Conservation (phyloP, 2,797 vertebrate species). For the Anomalospiza imberbis region DNA sequence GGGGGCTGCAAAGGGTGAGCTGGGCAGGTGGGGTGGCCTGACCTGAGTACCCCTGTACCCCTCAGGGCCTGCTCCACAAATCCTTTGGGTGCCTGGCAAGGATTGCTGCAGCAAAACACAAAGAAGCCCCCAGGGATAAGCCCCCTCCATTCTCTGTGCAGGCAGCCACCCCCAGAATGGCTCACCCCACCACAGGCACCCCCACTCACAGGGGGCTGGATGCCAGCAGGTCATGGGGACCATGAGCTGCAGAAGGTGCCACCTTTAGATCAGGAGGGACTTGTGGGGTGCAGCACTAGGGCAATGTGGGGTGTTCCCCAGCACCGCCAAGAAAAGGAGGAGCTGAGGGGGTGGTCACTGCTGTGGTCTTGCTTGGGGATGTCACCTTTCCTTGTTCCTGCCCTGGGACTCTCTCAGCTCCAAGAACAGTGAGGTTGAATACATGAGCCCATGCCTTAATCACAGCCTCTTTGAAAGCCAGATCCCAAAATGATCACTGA, state of each 20-base stretch:
- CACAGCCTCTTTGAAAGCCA: neutral
- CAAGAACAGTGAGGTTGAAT: rapidly evolving
- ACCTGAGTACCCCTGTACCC: rapidly evolving
- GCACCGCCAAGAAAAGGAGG: rapidly evolving
- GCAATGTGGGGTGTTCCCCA: neutral
- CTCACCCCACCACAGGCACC: neutral
- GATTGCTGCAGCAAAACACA: neutral
- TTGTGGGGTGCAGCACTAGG: neutral
- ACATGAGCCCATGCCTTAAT: rapidly evolving
- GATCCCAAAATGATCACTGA: neutral
- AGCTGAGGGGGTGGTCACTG: neutral
- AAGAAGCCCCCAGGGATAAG: neutral
- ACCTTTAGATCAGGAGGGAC: neutral
- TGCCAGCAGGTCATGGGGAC: neutral
- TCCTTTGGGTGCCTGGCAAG: rapidly evolving
- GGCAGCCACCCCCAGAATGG: neutral
- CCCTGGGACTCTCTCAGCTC: neutral
- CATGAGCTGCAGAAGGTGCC: neutral
- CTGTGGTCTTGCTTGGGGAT: neutral
- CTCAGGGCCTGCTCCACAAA: rapidly evolving
- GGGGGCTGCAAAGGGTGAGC: neutral
- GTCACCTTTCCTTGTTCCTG: neutral
- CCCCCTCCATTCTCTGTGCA: neutral
- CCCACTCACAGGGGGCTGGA: neutral
- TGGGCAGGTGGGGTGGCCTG: neutral